These are phyloP conservation scores for Sinocyclocheilus maitianheensis DNA, from an alignment of 2,113 vertebrate genomes.

Conservation along the genomic window DNA sequence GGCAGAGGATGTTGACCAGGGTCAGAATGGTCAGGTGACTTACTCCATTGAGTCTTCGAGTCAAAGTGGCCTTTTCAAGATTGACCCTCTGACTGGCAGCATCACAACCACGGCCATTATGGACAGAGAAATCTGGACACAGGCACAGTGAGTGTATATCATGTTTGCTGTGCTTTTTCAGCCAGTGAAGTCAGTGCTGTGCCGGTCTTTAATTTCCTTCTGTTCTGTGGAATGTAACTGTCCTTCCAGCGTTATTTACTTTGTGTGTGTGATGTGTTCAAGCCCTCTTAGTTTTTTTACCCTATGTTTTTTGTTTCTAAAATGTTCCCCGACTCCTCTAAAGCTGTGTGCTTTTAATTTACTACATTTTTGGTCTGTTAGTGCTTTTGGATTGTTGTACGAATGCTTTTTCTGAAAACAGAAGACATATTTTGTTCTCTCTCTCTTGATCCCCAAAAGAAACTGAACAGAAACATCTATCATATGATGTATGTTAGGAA, in stretches of 20 bases:
- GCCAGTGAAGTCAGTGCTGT: conserved; percentile 25
- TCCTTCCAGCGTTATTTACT: conserved; percentile 18
- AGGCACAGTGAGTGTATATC: conserved; percentile 84
- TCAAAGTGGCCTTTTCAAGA: conserved; percentile 87
- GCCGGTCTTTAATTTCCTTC: conserved; percentile 44
- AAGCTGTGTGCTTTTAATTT: conserved; percentile 46
- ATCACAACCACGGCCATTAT: conserved; percentile 94
- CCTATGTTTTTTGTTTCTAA: conserved; percentile 34
- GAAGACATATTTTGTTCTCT: neutral
- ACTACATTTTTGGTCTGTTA: conserved; percentile 32
- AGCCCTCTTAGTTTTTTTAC: conserved; percentile 18
- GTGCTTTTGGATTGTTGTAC: conserved; percentile 28
- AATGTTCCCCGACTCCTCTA: conserved; percentile 9
- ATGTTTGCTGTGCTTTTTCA: conserved; percentile 3
- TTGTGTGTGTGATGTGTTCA: conserved; percentile 33
- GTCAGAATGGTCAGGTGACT: conserved; percentile 91
- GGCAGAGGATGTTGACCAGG: conserved; percentile 92
- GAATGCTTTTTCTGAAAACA: conserved; percentile 8
- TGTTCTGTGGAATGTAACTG: conserved; percentile 50
- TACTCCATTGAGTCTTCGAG: conserved; percentile 88
- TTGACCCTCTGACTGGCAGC: conserved; percentile 86
- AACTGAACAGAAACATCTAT: neutral
- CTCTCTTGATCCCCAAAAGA: too few relatives aligned
- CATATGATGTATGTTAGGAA: neutral
- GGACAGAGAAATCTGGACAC: conserved; percentile 96